Evolutionary conservation across 2,113 vertebrate genomes (phyloP), one percentile per base, ranked within the genome.

Genomic region (Chionomys nivalis): DNA sequence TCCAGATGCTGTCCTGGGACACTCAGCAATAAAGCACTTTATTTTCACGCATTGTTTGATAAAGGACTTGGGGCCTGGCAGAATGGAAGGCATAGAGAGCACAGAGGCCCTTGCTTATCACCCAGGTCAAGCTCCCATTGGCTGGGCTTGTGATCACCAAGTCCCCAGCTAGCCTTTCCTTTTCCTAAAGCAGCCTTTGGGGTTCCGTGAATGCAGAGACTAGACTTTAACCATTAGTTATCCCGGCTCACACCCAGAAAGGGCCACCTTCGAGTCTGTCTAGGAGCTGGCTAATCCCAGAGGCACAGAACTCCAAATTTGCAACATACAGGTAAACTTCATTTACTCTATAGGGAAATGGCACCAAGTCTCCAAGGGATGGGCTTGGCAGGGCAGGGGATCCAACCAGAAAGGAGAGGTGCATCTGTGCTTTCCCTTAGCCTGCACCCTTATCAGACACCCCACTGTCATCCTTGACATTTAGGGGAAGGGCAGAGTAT

Each of bases 11-110:
- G 87, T 95, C 58, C 47, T 52, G 73, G 95, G 90, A 66, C 87
- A 89, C 95, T 95, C 63, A n/a, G 78, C 66, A 96, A 96, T 95
- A 98, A 98, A 97, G 96, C 95, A 97, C 95, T 97, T 97, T 97
- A 94, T 94, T 97, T 97, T 88, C 91, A 66, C 52, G 13, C 58
- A 93, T 81, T 94, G 85, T 93, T 77, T 82, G 68, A 49, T 42
- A 52, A 68, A 73, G 47, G 75, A 36, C 75, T 75, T 70, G 65
- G 88, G n/a, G 33, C 75, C 55, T 1, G 28, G 39, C 3, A 33
- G 87, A 82, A 70, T 31, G 31, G 70, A 47, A 65, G 42, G 4
- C 6, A 13, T 39, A 19, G n/a, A 39, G 28, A 39, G 55, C 55
- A 58, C 16, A 58, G 58, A 58, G 58, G 58, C 33, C 66, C 65